These are phyloP conservation scores for Capreolus pygargus DNA, from an alignment of 2,113 vertebrate genomes.

Conservation along the genomic window DNA sequence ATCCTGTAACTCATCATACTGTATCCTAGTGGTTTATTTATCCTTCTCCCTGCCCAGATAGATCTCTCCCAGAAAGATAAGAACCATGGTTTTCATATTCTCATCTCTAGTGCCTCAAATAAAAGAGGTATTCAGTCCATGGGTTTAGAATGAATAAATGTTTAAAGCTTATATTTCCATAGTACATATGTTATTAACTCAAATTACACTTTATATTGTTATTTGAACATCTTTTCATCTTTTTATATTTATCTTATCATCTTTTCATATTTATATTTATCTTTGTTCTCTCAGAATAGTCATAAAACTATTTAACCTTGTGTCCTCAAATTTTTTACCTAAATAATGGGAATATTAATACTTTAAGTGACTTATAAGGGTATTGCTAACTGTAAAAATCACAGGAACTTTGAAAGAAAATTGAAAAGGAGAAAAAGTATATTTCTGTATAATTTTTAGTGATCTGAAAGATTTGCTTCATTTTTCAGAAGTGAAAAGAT, in stretches of 20 bases:
- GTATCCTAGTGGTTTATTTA: background rate
- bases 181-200: background rate
- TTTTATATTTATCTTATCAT: background rate
- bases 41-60: background rate
- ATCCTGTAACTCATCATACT: background rate
- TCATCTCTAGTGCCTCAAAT: background rate
- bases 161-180: background rate
- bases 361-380: background rate
- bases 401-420: constrained; percentile 9
- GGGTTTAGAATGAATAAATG: background rate
- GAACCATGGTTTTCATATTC: background rate
- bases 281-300: background rate
- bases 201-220: background rate
- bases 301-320: background rate
- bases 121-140: background rate
- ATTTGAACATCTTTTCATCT: background rate
- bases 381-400: background rate
- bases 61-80: background rate
- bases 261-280: background rate
- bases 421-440: background rate
- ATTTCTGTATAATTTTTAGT: background rate
- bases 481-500: constrained; percentile 5
- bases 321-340: background rate
- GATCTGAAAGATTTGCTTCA: background rate
- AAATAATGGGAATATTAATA: constrained; percentile 13